A percentile compares a stretch with the other conserved stretches of the same genome.
Conservation (phyloP, 1,140 invertebrate genomes). For the Psix sp. region DNA sequence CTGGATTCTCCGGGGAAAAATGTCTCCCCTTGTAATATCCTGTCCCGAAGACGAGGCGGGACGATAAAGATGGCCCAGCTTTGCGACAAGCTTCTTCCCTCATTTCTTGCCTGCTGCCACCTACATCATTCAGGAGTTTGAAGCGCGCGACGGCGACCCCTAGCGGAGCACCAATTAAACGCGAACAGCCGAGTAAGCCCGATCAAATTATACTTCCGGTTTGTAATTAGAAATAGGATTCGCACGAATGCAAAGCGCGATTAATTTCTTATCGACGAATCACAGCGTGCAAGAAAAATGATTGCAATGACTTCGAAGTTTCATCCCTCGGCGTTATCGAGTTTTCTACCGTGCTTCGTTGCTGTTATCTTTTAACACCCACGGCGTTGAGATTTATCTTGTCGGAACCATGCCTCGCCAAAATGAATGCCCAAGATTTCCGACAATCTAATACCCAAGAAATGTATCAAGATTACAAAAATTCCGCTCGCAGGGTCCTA, state of each 20-base stretch:
- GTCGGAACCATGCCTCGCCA: slow-evolving; percentile 33
- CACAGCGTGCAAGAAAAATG: slow-evolving; percentile 33
- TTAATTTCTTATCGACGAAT: slow-evolving; percentile 48
- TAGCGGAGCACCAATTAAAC: slow-evolving; percentile 67
- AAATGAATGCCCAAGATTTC: slow-evolving; percentile 55
- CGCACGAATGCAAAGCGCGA: slow-evolving; percentile 15
- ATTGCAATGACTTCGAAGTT: slow-evolving; percentile 58
- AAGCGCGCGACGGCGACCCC: slow-evolving; percentile 41
- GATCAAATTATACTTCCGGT: slow-evolving; percentile 16
- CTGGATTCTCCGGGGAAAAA: slow-evolving; percentile 43
- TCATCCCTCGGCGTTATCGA: slow-evolving; percentile 43
- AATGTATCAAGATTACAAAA: slow-evolving; percentile 57
- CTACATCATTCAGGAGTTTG: slow-evolving; percentile 17
- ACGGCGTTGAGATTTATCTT: slow-evolving; percentile 54
- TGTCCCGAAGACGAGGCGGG: slow-evolving; percentile 24
- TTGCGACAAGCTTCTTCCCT: slow-evolving; percentile 43
- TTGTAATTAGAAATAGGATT: slow-evolving; percentile 20
- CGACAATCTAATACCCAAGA: slow-evolving; percentile 52
- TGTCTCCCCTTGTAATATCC: slow-evolving; percentile 53
- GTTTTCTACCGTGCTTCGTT: slow-evolving; percentile 35
- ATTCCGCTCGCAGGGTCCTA: slow-evolving; percentile 17
- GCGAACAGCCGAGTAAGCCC: slow-evolving; percentile 8
- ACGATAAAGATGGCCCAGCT: slow-evolving; percentile 37
- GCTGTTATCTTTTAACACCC: slow-evolving; percentile 55
- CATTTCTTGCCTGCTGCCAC: slow-evolving; percentile 1